These are phyloP conservation scores for Hecatera dysodea DNA, from an alignment of 2,888 invertebrate genomes.

Conservation along the genomic window DNA sequence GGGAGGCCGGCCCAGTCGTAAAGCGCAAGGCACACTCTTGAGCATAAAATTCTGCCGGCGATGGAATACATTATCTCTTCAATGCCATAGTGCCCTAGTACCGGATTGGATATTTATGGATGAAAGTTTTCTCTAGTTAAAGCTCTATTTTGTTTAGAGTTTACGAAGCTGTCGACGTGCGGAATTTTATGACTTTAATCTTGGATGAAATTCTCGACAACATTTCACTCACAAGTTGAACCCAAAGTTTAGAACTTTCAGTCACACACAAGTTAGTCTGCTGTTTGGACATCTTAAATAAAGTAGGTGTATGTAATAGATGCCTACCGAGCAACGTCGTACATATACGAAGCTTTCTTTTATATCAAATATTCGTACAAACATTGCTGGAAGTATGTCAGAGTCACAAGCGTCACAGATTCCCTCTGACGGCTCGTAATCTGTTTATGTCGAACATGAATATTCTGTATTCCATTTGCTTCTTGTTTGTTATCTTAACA, in stretches of 20 bases:
- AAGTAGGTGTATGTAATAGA: not conserved
- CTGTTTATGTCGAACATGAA: conserved; percentile 17
- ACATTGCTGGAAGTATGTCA: conserved; percentile 1
- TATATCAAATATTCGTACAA: not conserved
- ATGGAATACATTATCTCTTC: conserved; percentile 43
- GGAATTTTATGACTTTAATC: not conserved
- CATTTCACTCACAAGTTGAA: not conserved
- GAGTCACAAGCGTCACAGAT: conserved; percentile 9
- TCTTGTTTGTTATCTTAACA: conserved; percentile 46
- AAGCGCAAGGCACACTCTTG: conserved; percentile 22
- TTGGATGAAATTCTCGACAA: not conserved
- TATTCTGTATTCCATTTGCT: conserved; percentile 25
- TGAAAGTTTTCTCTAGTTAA: not conserved
- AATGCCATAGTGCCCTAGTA: conserved; percentile 6
- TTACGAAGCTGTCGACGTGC: not conserved
- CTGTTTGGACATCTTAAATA: not conserved
- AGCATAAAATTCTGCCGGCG: conserved; percentile 31
- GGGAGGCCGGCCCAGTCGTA: conserved; percentile 13
- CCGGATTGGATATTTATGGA: conserved; percentile 4
- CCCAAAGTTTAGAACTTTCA: not conserved
- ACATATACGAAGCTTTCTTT: not conserved
- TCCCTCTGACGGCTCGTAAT: conserved; percentile 1
- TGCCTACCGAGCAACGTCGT: not conserved
- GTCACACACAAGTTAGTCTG: not conserved
- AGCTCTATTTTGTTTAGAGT: not conserved